phyloP scores from a whole-genome alignment of 2,888 invertebrate genomes.

The Thysanoteuthis rhombus region DNA sequence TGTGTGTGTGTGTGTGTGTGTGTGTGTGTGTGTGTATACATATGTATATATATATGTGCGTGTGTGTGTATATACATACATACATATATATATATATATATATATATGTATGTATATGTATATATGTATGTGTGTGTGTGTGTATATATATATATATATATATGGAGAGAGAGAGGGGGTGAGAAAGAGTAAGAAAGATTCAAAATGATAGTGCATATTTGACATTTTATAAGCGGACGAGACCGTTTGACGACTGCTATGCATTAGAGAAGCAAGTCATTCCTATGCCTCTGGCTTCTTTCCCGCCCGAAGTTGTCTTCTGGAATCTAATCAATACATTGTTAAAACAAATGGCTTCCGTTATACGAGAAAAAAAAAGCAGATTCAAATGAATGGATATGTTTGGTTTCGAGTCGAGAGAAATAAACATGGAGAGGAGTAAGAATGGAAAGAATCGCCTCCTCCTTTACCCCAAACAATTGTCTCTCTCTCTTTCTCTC shows the following conservation, averaged over 20 bases:
- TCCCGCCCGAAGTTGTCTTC: not conserved
- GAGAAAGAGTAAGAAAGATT: not conserved
- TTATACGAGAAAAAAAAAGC: not conserved
- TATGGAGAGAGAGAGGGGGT: not conserved
- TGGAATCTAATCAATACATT: slow-evolving; percentile 12
- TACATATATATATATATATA: not conserved
- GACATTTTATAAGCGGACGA: not conserved
- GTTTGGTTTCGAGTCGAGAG: not conserved
- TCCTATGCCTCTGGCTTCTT: not conserved
- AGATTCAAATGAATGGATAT: not conserved
- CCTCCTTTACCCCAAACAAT: not conserved
- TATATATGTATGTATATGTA: not conserved
- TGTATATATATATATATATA: not conserved
- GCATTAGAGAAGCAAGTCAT: not conserved
- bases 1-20: not conserved
- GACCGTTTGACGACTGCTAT: not conserved
- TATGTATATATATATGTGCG: not conserved
- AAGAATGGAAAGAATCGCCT: not conserved
- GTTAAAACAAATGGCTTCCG: not conserved
- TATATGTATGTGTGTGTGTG: not conserved
- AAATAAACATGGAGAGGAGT: not conserved
- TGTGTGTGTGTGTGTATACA: not conserved
- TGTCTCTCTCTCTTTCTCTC: not conserved
- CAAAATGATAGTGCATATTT: not conserved
- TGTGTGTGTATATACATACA: no score